Conservation (phyloP, 2,797 vertebrate genomes). For the Neosalanx taihuensis region DNA sequence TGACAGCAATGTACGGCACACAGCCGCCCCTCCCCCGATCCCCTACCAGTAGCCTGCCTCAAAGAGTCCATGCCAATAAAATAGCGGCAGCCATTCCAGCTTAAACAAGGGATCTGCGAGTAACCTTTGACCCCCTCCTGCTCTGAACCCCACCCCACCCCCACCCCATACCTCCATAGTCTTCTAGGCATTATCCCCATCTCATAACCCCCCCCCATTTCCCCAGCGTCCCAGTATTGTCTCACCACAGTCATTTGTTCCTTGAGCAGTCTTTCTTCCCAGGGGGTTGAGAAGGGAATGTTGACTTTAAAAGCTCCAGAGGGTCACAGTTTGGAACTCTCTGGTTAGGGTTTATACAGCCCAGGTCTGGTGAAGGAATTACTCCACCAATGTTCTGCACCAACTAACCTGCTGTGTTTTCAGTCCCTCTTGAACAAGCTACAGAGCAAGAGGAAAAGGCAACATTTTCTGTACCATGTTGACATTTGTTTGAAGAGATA, state of each 20-base stretch:
- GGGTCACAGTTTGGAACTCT: slow-evolving; percentile 20
- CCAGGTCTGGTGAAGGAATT: slow-evolving; percentile 64
- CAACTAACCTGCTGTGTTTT: slow-evolving; percentile 56
- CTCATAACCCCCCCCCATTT: slow-evolving; percentile 14
- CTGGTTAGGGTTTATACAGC: slow-evolving; percentile 35
- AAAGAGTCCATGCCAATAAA: slow-evolving; percentile 60
- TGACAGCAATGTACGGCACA: slow-evolving; percentile 40
- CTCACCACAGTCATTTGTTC: slow-evolving; percentile 57
- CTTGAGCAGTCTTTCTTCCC: slow-evolving; percentile 41
- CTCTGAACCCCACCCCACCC: slow-evolving; percentile 10
- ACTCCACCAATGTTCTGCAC: slow-evolving; percentile 52
- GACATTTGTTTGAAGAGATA: background rate
- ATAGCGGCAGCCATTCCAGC: slow-evolving; percentile 43
- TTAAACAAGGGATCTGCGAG: slow-evolving; percentile 57
- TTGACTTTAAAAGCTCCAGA: slow-evolving; percentile 50
- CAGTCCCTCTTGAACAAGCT: slow-evolving; percentile 54
- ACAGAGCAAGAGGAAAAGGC: slow-evolving; percentile 28
- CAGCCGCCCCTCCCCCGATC: slow-evolving; percentile 26
- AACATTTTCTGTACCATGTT: slow-evolving; percentile 49
- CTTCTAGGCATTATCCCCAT: slow-evolving; percentile 28
- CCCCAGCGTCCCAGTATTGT: slow-evolving; percentile 53
- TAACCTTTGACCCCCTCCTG: slow-evolving; percentile 59
- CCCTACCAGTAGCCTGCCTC: slow-evolving; percentile 36
- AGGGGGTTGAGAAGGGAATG: slow-evolving; percentile 46
- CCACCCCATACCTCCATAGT: slow-evolving; percentile 10